These are phyloP conservation scores for Hepsetus odoe DNA, from an alignment of 2,113 vertebrate species.

Conservation along the genomic window DNA sequence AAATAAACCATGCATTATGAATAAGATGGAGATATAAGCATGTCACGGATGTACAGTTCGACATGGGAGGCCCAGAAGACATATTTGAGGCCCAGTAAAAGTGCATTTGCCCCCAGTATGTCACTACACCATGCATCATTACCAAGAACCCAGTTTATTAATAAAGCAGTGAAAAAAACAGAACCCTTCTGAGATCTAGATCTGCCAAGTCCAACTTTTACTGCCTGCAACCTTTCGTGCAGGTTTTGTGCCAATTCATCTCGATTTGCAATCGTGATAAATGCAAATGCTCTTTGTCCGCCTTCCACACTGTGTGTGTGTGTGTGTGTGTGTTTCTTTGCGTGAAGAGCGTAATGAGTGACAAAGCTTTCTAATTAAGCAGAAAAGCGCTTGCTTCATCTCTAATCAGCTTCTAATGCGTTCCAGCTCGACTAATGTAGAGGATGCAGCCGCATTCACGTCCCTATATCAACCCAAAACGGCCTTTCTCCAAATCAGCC, in stretches of 20 bases:
- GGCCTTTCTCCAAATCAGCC: slow-evolving; percentile 10
- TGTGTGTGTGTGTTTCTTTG: not conserved
- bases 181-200: not conserved
- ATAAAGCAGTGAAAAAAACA: too few species aligned
- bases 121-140: too few species aligned
- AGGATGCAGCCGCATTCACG: slow-evolving; percentile 26
- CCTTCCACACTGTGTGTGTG: not conserved
- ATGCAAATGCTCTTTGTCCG: not conserved
- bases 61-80: too few species aligned
- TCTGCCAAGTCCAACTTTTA: not conserved
- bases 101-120: too few species aligned
- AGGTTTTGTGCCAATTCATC: not conserved
- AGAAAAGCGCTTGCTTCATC: slow-evolving; percentile 62
- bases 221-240: not conserved
- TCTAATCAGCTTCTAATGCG: slow-evolving; percentile 74
- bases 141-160: not conserved
- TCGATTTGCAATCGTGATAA: slow-evolving; percentile 1
- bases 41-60: too few species aligned
- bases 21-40: too few species aligned
- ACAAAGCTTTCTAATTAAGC: slow-evolving; percentile 75
- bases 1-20: too few species aligned
- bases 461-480: slow-evolving; percentile 32
- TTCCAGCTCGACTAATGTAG: slow-evolving; percentile 67
- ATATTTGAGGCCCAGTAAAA: too few species aligned
- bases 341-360: slow-evolving; percentile 65